Percentiles rank a stretch among this genome's conserved stretches.
These are phyloP conservation scores for Sebastes variabilis DNA, from an alignment of 2,797 vertebrate species.

Conservation along the genomic window DNA sequence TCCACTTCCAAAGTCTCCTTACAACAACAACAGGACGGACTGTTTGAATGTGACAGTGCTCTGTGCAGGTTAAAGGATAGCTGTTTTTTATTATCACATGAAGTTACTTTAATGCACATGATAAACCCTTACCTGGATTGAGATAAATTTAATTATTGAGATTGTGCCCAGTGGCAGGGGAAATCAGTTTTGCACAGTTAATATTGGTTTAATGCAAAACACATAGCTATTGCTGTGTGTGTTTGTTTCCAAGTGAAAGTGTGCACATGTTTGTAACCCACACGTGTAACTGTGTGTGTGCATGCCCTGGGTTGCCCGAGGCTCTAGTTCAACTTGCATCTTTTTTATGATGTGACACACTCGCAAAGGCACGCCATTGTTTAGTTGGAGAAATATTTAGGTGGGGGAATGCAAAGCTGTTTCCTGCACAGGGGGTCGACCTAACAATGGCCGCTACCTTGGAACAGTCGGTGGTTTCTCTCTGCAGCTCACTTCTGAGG, in stretches of 20 bases:
- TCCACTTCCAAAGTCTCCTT: background rate
- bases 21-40: too few species aligned
- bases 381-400: slow-evolving; percentile 76
- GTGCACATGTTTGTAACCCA: background rate
- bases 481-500: slow-evolving; percentile 62
- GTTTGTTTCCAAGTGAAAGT: background rate
- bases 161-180: background rate
- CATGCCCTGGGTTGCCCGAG: background rate
- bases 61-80: background rate
- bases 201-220: background rate
- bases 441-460: slow-evolving; percentile 75
- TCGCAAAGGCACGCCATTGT: slow-evolving; percentile 78
- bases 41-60: background rate
- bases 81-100: background rate
- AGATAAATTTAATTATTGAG: background rate
- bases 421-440: slow-evolving; percentile 74
- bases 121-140: background rate
- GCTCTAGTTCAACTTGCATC: slow-evolving; percentile 31
- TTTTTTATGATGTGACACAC: slow-evolving; percentile 55
- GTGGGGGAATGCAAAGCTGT: slow-evolving; percentile 67
- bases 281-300: background rate
- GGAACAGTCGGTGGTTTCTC: slow-evolving; percentile 70
- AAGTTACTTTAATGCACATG: background rate
- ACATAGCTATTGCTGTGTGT: background rate
- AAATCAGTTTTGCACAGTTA: background rate